Evolutionary conservation across 2,888 invertebrate genomes (phyloP).

Genomic region (Dasysyrphus albostriatus): DNA sequence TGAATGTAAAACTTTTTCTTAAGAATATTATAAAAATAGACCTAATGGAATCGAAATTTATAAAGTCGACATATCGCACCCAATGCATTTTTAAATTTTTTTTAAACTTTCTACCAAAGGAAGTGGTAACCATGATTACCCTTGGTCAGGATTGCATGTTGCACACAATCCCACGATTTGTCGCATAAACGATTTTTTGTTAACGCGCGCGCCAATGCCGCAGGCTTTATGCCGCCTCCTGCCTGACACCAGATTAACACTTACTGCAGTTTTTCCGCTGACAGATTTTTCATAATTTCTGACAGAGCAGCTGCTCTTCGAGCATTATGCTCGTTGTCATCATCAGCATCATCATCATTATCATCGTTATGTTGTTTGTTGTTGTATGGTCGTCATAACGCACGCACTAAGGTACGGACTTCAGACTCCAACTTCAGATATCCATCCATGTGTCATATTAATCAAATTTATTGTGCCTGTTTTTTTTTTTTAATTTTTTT

Average conservation of each 20-base stretch:
- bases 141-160: slow-evolving; percentile 66
- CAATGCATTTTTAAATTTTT: too few relatives aligned
- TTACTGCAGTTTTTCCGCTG: slow-evolving; percentile 55
- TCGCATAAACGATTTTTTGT: slow-evolving; percentile 39
- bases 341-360: slow-evolving; percentile 36
- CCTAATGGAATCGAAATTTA: too few relatives aligned
- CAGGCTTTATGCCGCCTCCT: slow-evolving; percentile 15
- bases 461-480: slow-evolving; percentile 68
- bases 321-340: slow-evolving; percentile 52
- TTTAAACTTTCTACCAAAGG: neutral
- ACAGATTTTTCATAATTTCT: slow-evolving; percentile 58
- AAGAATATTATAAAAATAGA: too few relatives aligned
- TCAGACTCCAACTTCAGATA: slow-evolving; percentile 24
- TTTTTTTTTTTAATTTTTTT: slow-evolving; percentile 5
- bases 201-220: slow-evolving; percentile 27
- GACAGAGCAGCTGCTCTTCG: slow-evolving; percentile 47
- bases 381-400: slow-evolving; percentile 64
- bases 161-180: slow-evolving; percentile 62
- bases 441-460: slow-evolving; percentile 57
- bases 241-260: slow-evolving; percentile 69
- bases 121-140: slow-evolving; percentile 11
- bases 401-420: slow-evolving; percentile 59
- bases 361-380: neutral
- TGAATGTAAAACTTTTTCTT: too few relatives aligned
- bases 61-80: too few relatives aligned